These are phyloP conservation scores for Oceanodroma leucorhoa DNA, from an alignment of 2,797 vertebrate genomes.

Conservation along the genomic window DNA sequence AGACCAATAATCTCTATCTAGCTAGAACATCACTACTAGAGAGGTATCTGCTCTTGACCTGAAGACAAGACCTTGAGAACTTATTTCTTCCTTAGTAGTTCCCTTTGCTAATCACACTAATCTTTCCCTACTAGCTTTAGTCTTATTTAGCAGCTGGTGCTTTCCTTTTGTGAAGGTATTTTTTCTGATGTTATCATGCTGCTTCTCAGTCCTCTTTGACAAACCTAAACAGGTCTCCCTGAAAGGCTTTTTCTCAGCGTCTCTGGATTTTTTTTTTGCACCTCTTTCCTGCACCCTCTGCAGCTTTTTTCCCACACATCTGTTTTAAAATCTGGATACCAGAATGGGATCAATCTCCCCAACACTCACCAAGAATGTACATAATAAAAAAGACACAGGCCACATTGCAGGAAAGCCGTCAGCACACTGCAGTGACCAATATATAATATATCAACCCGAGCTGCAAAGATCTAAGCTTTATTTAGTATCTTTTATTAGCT, in stretches of 20 bases:
- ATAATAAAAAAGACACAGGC: slow-evolving; percentile 61
- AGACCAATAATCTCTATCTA: background rate
- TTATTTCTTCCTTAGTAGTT: background rate
- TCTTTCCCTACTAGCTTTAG: background rate
- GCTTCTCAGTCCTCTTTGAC: background rate
- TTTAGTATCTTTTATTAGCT: slow-evolving; percentile 19
- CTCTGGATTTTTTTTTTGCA: background rate
- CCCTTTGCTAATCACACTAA: background rate
- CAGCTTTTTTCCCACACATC: background rate
- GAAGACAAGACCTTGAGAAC: background rate
- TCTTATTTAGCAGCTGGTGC: background rate
- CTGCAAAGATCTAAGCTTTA: background rate
- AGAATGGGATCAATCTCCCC: slow-evolving; percentile 61
- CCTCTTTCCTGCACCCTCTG: background rate
- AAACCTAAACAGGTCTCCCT: background rate
- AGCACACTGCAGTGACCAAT: background rate
- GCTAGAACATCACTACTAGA: background rate
- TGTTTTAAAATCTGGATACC: slow-evolving; percentile 53
- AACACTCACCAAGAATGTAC: slow-evolving; percentile 66
- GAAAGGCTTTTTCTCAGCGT: background rate
- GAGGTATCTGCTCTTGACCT: background rate
- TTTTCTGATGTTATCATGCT: background rate
- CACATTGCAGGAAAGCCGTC: slow-evolving; percentile 62
- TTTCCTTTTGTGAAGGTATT: background rate
- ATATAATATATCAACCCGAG: background rate